Evolutionary conservation across 2,888 invertebrate species (phyloP), one percentile per base, ranked within the genome.

Genomic region (Lasioglossum pauxillum): DNA sequence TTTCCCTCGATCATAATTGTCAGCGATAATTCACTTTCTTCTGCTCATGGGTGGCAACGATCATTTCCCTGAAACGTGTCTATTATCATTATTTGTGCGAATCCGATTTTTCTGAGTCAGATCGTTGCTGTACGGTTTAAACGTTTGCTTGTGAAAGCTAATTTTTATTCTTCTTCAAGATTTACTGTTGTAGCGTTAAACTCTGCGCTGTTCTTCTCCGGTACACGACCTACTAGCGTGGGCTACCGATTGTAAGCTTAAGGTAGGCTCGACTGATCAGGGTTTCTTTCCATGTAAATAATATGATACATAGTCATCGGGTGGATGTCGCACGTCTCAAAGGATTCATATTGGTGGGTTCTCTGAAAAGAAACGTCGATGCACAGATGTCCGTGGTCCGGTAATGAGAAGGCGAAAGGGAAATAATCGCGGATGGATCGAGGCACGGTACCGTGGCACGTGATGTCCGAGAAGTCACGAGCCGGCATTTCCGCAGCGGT

Each of bases 401-500:
- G 80, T 80, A 85, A 88, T 79, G 72, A 86, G 91, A 85, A 83
- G 90, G 81, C 88, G 90, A 89, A 89, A 89, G 89, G 89, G 80
- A 89, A 90, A 89, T 89, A 89, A 91, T 91, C 86, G 88, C 73
- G 82, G 75, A 82, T 81, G 79, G 72, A 78, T 60, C 79, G 83
- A 84, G 79, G 79, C 82, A 88, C 87, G 87, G 90, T 90, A 88
- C 78, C 88, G 87, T 82, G 89, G 91, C 91, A 88, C 91, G 90
- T 90, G 90, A 90, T 49, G 88, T 74, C 84, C 91, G 83, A 49
- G 85, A 83, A 90, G 93, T 93, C 93, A 93, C 93, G 93, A 92
- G 92, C 89, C 75, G 82, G 88, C 93, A 93, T 92, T 93, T 93
- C 93, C 93, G 92, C 91, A 92, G 91, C 90, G 93, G 91, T 93